Evolutionary conservation across 2,797 vertebrate genomes (phyloP), one percentile per base, ranked within the genome.

Genomic region (Holocentrus rufus): DNA sequence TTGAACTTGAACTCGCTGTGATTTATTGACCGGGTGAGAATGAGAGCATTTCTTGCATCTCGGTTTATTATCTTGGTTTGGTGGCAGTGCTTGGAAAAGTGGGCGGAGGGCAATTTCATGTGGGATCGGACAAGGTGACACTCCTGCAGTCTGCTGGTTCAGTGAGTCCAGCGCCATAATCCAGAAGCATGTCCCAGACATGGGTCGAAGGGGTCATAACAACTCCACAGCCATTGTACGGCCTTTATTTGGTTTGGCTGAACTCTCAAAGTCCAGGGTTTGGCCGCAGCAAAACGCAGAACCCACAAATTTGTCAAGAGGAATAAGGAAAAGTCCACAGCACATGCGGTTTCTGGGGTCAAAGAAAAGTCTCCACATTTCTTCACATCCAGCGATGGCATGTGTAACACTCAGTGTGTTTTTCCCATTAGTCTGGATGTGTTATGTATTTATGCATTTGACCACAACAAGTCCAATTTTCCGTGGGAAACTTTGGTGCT

Each of bases 161-260:
- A 69, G 55, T 42, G 46, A 54, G 68, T 74, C 74, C 27, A 20
- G 57, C 56, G 42, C 67, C 56, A 34, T 59, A 74, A 70, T 81
- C 62, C 77, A 83, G 76, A 79, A 80, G 56, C 65, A 15, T 11
- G 39, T 57, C 74, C 65, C 61, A 81, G 80, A 72, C 74, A n/a
- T 14, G 77, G 78, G 83, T 92, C 83, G 79, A 17, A 66, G 47
- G 59, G 91, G 90, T 92, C 79, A 79, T 1, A 59, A 23, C 66
- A 69, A 76, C 84, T 85, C 71, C 77, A 73, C 75, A 79, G 83
- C 68, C 82, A 70, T 72, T 80, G 58, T 60, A 53, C 65, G 74
- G 77, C 53, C 65, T 46, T 79, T 87, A 86, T 92, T 90, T 88
- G 89, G 88, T 91, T 93, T 94, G 93, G 92, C 92, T 92, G 82